A percentile compares a stretch with the other conserved stretches of the same genome.
Evolutionary conservation across 2,797 vertebrate species (phyloP).

Genomic region (Sebastes minor): DNA sequence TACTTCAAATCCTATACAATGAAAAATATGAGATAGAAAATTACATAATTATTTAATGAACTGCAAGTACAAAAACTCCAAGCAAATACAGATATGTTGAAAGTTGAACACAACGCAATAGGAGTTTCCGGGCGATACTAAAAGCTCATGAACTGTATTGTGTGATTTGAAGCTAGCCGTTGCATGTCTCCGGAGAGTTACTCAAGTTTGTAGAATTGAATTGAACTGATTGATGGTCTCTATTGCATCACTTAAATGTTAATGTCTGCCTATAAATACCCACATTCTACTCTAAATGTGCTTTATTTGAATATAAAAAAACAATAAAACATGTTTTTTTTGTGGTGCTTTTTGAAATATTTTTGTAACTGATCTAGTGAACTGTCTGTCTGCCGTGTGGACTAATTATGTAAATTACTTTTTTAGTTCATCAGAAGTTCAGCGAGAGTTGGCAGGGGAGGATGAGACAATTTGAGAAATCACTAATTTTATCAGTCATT

Average conservation of each 20-base stretch:
- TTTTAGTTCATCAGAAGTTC: conserved; percentile 46
- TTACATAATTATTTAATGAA: neutral
- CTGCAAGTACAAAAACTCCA: neutral
- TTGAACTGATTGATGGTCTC: neutral
- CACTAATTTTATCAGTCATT: conserved; percentile 29
- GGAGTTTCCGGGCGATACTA: neutral
- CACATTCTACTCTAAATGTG: neutral
- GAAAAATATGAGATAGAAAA: neutral
- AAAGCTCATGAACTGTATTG: neutral
- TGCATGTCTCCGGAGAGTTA: neutral
- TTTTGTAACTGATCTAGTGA: conserved; percentile 4
- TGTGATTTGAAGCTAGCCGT: neutral
- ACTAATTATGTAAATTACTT: conserved; percentile 48
- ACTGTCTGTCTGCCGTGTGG: conserved; percentile 14
- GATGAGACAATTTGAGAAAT: conserved; percentile 34
- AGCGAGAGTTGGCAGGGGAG: conserved; percentile 2
- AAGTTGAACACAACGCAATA: neutral
- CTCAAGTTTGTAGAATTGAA: neutral
- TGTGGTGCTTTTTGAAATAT: neutral
- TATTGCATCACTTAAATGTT: neutral
- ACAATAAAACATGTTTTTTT: neutral
- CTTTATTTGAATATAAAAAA: neutral
- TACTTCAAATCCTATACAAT: neutral
- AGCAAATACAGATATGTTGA: too few species aligned
- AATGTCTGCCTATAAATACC: neutral